Conservation (phyloP, 2,797 vertebrate species). For the Cyprinella venusta region DNA sequence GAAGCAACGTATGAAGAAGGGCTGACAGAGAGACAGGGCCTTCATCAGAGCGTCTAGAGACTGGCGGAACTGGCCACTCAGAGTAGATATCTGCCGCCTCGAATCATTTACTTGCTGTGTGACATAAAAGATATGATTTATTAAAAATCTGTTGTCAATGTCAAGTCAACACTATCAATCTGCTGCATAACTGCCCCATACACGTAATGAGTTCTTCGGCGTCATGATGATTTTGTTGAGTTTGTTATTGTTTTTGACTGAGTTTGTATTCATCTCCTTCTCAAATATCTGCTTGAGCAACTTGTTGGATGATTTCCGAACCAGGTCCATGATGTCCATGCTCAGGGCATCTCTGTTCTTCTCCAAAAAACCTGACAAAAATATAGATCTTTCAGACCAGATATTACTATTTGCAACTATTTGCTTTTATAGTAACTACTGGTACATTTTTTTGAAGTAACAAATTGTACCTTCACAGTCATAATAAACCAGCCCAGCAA, state of each 20-base stretch:
- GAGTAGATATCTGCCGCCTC: constrained; percentile 80
- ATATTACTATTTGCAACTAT: too few species aligned
- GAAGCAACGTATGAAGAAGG: constrained; percentile 95
- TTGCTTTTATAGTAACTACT: background rate
- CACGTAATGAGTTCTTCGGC: constrained; percentile 69
- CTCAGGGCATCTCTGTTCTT: constrained; percentile 92
- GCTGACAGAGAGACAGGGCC: constrained; percentile 87
- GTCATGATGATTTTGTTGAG: constrained; percentile 71
- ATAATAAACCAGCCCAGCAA: constrained; percentile 88
- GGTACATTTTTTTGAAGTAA: background rate
- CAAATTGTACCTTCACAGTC: constrained; percentile 80
- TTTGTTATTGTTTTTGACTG: constrained; percentile 45
- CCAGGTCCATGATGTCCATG: constrained; percentile 81
- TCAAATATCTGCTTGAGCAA: constrained; percentile 86
- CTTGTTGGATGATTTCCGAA: constrained; percentile 84
- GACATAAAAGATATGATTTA: background rate
- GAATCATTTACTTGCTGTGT: constrained; percentile 72
- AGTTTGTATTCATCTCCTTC: constrained; percentile 63
- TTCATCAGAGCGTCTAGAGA: constrained; percentile 96
- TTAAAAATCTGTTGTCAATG: background rate
- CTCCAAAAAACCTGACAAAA: constrained; percentile 87
- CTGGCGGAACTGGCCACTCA: constrained; percentile 91
- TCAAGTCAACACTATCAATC: background rate
- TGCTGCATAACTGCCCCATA: constrained; percentile 51
- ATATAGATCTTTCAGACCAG: background rate